Evolutionary conservation across 2,113 vertebrate genomes (phyloP).

Genomic region (Nipponia nippon): DNA sequence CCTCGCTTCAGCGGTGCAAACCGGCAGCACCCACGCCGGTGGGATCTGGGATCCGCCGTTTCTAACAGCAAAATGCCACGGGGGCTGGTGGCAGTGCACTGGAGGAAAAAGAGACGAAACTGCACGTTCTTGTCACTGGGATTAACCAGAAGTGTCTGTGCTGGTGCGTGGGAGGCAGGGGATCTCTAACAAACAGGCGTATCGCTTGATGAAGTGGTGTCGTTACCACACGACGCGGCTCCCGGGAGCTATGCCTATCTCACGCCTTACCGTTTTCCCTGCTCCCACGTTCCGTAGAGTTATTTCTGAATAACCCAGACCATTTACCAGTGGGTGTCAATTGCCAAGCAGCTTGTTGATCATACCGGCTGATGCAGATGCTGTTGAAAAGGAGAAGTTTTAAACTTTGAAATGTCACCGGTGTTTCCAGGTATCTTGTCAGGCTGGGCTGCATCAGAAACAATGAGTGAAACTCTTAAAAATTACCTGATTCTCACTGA

Average conservation of each 20-base stretch:
- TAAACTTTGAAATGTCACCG: neutral
- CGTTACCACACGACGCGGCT: fast-evolving
- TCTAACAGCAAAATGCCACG: fast-evolving
- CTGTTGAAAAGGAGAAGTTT: neutral
- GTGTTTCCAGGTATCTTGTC: neutral
- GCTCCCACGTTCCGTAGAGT: fast-evolving
- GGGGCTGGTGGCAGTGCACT: neutral
- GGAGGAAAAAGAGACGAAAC: neutral
- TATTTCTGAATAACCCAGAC: neutral
- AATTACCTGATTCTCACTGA: neutral
- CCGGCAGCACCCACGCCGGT: fast-evolving
- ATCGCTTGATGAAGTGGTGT: neutral
- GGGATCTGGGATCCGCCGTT: fast-evolving
- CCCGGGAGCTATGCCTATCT: neutral
- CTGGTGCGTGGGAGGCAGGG: neutral
- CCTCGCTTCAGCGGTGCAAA: neutral
- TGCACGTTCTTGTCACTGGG: fast-evolving
- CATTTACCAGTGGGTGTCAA: neutral
- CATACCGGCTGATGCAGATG: neutral
- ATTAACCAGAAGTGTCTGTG: neutral
- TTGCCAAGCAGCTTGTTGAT: neutral
- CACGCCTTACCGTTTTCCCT: neutral
- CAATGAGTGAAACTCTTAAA: neutral
- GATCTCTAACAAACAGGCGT: fast-evolving
- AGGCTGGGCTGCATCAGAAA: neutral